phyloP scores from a whole-genome alignment of 2,113 vertebrate species.

The Todiramphus saurophagus region DNA sequence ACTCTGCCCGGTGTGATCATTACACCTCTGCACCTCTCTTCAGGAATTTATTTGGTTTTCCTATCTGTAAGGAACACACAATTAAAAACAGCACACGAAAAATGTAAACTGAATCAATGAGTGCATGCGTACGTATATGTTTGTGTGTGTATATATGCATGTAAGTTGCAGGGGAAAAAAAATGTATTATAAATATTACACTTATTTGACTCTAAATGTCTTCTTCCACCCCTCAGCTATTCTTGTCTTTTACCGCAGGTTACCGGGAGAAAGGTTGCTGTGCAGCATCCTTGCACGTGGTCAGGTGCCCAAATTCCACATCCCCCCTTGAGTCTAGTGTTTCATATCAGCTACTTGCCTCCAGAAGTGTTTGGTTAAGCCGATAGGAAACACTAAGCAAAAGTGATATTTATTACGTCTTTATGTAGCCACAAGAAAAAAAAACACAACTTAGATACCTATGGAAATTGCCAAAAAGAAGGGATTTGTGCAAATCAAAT shows the following conservation, averaged over 20 bases:
- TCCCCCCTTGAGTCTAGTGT: not conserved
- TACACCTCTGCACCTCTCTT: not conserved
- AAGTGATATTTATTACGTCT: not conserved
- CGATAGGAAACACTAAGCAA: not conserved
- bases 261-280: not conserved
- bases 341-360: not conserved
- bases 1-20: not conserved
- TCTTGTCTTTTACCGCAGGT: not conserved
- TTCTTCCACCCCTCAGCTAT: not conserved
- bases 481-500: not conserved
- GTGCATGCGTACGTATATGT: fast-evolving
- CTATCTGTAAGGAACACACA: not conserved
- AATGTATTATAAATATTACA: not conserved
- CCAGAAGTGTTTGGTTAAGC: not conserved
- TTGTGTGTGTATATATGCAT: fast-evolving
- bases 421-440: not conserved
- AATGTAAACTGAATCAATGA: not conserved
- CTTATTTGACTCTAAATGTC: not conserved
- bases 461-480: not conserved
- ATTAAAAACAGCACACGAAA: not conserved
- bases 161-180: not conserved
- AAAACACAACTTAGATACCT: not conserved
- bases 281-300: not conserved
- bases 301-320: not conserved
- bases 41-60: not conserved